These are phyloP conservation scores for Drosophila kohkoa DNA, from an alignment of 1,140 invertebrate species.

Conservation along the genomic window DNA sequence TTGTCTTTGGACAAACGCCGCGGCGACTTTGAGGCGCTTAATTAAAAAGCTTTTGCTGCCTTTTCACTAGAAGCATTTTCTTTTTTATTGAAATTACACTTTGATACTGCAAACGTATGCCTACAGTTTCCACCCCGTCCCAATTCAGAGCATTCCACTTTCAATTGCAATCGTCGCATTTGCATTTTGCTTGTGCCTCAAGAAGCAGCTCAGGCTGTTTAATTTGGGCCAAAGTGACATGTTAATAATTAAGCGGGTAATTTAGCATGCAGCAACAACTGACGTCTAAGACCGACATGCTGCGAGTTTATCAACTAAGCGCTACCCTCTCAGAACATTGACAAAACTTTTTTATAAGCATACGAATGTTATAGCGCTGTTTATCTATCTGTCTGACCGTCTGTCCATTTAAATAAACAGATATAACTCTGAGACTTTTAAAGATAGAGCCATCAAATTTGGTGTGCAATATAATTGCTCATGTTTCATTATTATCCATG, in stretches of 20 bases:
- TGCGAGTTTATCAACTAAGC: conserved; percentile 1
- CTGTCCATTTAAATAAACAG: too few species aligned
- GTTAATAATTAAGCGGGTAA: conserved; percentile 75
- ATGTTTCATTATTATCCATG: too few species aligned
- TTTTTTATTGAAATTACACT: conserved; percentile 50
- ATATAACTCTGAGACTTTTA: too few species aligned
- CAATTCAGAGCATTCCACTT: conserved; percentile 11
- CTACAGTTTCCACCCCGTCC: not conserved
- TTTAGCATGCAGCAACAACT: conserved; percentile 57
- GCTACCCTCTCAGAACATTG: conserved; percentile 9
- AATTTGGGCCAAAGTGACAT: conserved; percentile 71
- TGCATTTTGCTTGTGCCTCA: conserved; percentile 39
- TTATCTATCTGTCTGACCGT: too few species aligned
- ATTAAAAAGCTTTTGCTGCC: conserved; percentile 75
- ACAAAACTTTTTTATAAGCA: too few species aligned
- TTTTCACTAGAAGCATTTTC: conserved; percentile 26
- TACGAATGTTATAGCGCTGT: too few species aligned
- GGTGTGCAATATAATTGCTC: too few species aligned
- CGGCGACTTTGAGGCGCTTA: conserved; percentile 69
- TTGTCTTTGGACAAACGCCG: conserved; percentile 38
- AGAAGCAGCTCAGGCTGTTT: conserved; percentile 13
- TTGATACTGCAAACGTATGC: conserved; percentile 16
- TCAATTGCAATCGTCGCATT: conserved; percentile 45
- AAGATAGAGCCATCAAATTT: too few species aligned
- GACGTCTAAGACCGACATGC: not conserved